Percentiles rank a stretch among this genome's conserved stretches.
phyloP scores from a whole-genome alignment of 2,797 vertebrate species.

The Artibeus lituratus region DNA sequence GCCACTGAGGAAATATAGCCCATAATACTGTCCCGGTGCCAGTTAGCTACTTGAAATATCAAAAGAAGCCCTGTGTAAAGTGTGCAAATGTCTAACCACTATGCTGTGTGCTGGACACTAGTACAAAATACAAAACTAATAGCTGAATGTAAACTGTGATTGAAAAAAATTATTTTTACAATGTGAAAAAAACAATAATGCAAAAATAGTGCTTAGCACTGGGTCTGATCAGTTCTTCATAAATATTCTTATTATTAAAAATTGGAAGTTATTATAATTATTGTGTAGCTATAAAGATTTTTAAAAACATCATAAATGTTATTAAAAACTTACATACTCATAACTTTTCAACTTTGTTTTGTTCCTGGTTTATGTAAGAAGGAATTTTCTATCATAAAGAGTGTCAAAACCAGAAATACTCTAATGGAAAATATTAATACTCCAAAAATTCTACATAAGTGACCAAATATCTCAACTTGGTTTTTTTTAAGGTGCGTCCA shows the following conservation, averaged over 20 bases:
- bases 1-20: background rate
- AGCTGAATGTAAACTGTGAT: background rate
- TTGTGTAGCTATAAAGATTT: constrained; percentile 23
- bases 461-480: background rate
- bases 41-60: background rate
- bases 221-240: background rate
- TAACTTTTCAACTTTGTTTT: constrained; percentile 31
- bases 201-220: background rate
- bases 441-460: constrained; percentile 26
- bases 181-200: background rate
- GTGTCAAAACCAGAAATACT: constrained; percentile 16
- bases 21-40: background rate
- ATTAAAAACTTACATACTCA: background rate
- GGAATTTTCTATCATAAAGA: background rate
- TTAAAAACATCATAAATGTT: background rate
- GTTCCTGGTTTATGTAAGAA: background rate
- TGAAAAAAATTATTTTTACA: background rate
- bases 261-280: background rate
- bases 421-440: background rate
- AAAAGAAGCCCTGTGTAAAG: background rate
- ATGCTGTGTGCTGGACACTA: no score
- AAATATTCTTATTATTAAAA: background rate
- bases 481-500: background rate
- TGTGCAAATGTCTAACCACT: background rate
- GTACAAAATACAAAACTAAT: background rate